Evolutionary conservation across 2,797 vertebrate genomes (phyloP).

Genomic region (Sebastes elongatus): DNA sequence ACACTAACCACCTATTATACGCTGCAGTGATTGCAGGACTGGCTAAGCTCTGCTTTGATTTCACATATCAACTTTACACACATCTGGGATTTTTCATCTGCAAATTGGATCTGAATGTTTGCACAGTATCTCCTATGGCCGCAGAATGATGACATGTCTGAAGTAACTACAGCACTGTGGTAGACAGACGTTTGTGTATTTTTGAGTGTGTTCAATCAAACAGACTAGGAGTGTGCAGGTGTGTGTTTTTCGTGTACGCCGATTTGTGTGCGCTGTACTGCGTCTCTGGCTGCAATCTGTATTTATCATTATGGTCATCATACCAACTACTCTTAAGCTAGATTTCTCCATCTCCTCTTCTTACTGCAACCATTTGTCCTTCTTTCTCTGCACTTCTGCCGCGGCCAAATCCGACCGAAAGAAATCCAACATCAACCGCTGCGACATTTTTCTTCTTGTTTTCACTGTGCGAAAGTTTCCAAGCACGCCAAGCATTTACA

Average conservation of each 20-base stretch:
- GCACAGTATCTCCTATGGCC: conserved; percentile 1
- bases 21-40: conserved; percentile 12
- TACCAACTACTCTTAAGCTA: background rate
- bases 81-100: conserved; percentile 3
- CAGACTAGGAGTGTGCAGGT: background rate
- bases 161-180: background rate
- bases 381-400: background rate
- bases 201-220: background rate
- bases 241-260: background rate
- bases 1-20: conserved; percentile 22
- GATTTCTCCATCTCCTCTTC: background rate
- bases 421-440: background rate
- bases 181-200: background rate
- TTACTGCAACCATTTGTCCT: background rate
- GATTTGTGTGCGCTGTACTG: background rate
- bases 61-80: conserved; percentile 25
- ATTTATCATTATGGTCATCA: background rate
- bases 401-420: background rate
- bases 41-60: conserved; percentile 36
- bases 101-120: conserved; percentile 21
- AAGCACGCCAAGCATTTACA: background rate
- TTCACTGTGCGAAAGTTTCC: background rate
- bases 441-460: background rate
- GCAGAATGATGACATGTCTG: background rate
- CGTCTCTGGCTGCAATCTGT: background rate